Evolutionary conservation across 2,797 vertebrate species (phyloP).

Genomic region (Mormyrops boulengeri): DNA sequence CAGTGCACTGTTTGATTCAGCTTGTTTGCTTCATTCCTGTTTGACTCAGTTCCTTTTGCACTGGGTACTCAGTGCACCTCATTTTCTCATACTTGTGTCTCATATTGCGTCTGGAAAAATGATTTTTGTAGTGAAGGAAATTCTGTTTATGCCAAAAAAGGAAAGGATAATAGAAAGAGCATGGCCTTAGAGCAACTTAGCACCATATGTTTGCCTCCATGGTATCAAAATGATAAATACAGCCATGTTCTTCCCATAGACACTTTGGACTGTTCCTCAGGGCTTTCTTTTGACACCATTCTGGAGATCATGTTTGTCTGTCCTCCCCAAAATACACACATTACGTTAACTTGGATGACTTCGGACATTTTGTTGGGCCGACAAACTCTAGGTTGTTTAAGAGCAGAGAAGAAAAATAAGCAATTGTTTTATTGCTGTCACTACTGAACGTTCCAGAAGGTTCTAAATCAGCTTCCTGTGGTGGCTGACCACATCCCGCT

Average conservation of each 20-base stretch:
- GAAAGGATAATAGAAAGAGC: neutral
- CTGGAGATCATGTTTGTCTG: neutral
- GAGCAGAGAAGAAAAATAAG: neutral
- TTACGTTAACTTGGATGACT: neutral
- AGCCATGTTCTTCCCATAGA: neutral
- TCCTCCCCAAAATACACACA: neutral
- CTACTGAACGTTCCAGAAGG: neutral
- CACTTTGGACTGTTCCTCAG: neutral
- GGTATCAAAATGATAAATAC: neutral
- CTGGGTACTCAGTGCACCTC: neutral
- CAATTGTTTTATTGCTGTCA: neutral
- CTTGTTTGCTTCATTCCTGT: neutral
- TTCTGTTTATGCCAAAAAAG: neutral
- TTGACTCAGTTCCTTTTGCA: neutral
- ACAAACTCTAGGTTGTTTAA: neutral
- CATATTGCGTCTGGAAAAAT: neutral
- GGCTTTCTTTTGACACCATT: neutral
- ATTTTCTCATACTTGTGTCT: no score
- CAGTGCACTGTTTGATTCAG: neutral
- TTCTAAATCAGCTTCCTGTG: neutral
- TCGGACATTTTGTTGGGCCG: neutral
- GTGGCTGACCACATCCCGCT: neutral
- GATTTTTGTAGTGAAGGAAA: neutral
- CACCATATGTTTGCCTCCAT: neutral
- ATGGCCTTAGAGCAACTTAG: neutral